Evolutionary conservation across 1,140 invertebrate genomes (phyloP).

Genomic region (Ceratina japonica): DNA sequence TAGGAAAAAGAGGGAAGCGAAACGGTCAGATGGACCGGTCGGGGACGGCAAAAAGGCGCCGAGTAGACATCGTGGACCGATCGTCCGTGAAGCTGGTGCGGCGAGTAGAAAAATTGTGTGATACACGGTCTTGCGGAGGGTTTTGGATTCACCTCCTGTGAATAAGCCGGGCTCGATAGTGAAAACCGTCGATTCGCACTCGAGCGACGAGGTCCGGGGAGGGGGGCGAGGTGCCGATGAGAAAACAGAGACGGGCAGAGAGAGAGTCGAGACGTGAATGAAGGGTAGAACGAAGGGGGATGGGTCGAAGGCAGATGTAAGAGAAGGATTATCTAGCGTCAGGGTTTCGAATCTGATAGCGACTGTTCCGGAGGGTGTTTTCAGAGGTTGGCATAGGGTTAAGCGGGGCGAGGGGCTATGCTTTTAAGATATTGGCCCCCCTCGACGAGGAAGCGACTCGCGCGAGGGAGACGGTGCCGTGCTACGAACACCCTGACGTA

Average conservation of each 20-base stretch:
- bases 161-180: constrained; percentile 72
- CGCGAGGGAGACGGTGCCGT: constrained; percentile 29
- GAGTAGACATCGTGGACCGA: constrained; percentile 51
- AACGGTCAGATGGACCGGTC: constrained; percentile 14
- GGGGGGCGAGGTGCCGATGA: constrained; percentile 2
- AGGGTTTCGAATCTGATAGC: constrained; percentile 69
- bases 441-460: constrained; percentile 51
- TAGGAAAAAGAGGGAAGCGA: neutral
- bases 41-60: constrained; percentile 1
- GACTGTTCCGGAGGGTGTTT: constrained; percentile 52
- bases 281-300: constrained; percentile 29
- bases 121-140: constrained; percentile 54
- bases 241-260: neutral
- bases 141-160: constrained; percentile 53
- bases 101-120: constrained; percentile 67
- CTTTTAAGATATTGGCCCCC: constrained; percentile 74
- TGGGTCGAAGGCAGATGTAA: constrained; percentile 68
- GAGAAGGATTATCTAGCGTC: constrained; percentile 74
- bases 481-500: constrained; percentile 65
- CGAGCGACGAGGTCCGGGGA: constrained; percentile 54
- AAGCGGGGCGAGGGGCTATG: constrained; percentile 46
- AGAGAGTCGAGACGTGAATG: neutral
- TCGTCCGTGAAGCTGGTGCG: constrained; percentile 50
- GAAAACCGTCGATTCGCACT: constrained; percentile 69
- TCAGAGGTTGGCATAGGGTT: constrained; percentile 34